phyloP scores from a whole-genome alignment of 2,797 vertebrate species.

The Periophthalmus magnuspinnatus region DNA sequence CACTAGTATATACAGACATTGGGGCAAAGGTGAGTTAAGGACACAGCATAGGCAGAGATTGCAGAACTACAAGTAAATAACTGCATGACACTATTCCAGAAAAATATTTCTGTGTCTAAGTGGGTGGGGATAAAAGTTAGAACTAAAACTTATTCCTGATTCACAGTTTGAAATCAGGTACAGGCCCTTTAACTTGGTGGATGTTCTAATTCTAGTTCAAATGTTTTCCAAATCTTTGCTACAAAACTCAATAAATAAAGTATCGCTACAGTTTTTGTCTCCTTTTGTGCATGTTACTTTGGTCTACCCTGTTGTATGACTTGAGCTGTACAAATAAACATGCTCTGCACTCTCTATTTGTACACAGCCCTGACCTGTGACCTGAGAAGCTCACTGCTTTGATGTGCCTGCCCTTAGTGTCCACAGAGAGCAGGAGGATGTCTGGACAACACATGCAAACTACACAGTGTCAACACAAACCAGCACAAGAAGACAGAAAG shows the following conservation, averaged over 20 bases:
- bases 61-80: too few relatives aligned
- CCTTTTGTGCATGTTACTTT: background rate
- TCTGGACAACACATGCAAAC: conserved; percentile 50
- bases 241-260: background rate
- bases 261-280: background rate
- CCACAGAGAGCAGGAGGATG: conserved; percentile 37
- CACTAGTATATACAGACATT: too few relatives aligned
- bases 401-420: conserved; percentile 55
- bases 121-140: too few relatives aligned
- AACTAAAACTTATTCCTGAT: too few relatives aligned
- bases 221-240: background rate
- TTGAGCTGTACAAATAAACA: background rate
- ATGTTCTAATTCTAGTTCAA: background rate
- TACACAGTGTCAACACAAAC: conserved; percentile 58
- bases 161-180: too few relatives aligned
- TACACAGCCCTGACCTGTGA: conserved; percentile 54
- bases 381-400: conserved; percentile 55
- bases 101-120: too few relatives aligned
- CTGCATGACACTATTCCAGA: too few relatives aligned
- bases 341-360: conserved; percentile 22
- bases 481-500: conserved; percentile 62
- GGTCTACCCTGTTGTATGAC: background rate
- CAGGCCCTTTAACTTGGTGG: background rate
- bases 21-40: too few relatives aligned
- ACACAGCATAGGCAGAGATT: too few relatives aligned